Percentiles rank a stretch among this genome's conserved stretches.
phyloP scores from a whole-genome alignment of 2,113 vertebrate genomes.

The western clawed frog (Xenopus tropicalis) region UCB_Xtro_10.0 CM004450.2:113306501-113307000 shows the following conservation, averaged over 20 bases:
- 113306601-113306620: slow-evolving; percentile 81
- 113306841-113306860: slow-evolving; percentile 89
- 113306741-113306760: no score
- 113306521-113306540: slow-evolving; percentile 75
- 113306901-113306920: slow-evolving; percentile 79
- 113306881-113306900: slow-evolving; percentile 80
- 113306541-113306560: slow-evolving; percentile 77
- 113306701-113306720: background rate
- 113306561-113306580: slow-evolving; percentile 78
- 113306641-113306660: slow-evolving; percentile 47
- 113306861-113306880: slow-evolving; percentile 87
- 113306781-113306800: no score
- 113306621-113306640: slow-evolving; percentile 87
- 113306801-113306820: no score
- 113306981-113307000: slow-evolving; percentile 74
- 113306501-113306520: slow-evolving; percentile 82
- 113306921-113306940: slow-evolving; percentile 81
- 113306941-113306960: slow-evolving; percentile 83
- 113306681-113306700: background rate
- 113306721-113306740: background rate
- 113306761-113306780: no score
- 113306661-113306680: background rate
- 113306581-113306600: slow-evolving; percentile 73
- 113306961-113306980: slow-evolving; percentile 79
- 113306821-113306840: slow-evolving; percentile 90